These are phyloP conservation scores for Euzophera pinguis DNA, from an alignment of 2,888 invertebrate genomes.

Conservation along the genomic window DNA sequence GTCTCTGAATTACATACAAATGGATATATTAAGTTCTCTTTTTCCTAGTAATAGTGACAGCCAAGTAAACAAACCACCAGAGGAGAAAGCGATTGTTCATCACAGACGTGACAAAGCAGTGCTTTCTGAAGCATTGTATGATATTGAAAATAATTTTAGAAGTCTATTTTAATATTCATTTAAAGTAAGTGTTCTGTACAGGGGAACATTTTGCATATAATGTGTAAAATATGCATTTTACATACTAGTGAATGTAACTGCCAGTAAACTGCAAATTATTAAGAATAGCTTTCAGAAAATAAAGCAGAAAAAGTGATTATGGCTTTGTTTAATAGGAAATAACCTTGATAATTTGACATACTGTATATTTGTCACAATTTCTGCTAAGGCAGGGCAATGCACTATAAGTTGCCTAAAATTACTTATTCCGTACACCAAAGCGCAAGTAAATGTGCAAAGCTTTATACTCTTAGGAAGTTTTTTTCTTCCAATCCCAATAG, in stretches of 20 bases:
- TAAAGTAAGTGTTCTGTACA: not conserved
- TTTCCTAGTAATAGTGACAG: conserved; percentile 42
- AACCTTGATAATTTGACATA: too few relatives aligned
- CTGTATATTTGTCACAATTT: too few relatives aligned
- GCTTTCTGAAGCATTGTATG: conserved; percentile 54
- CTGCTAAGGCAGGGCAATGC: too few relatives aligned
- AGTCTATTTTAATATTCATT: conserved; percentile 58
- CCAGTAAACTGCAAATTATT: not conserved
- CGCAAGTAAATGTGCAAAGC: too few relatives aligned
- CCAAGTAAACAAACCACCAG: conserved; percentile 24
- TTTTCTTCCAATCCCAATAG: too few relatives aligned
- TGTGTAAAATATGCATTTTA: conserved; percentile 11
- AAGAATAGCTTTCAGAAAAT: not conserved
- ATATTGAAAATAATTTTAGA: conserved; percentile 68
- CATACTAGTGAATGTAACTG: conserved; percentile 18
- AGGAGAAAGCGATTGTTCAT: conserved; percentile 32
- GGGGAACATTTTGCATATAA: not conserved
- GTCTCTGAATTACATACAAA: conserved; percentile 72
- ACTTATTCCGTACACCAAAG: too few relatives aligned
- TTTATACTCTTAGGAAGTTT: too few relatives aligned
- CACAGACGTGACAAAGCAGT: conserved; percentile 51
- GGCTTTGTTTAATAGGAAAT: not conserved
- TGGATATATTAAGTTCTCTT: conserved; percentile 69
- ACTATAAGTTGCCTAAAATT: too few relatives aligned
- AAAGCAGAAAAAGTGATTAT: not conserved